These are phyloP conservation scores for Kuschelorhynchus macadamiae DNA, from an alignment of 2,888 invertebrate genomes.

Conservation along the genomic window DNA sequence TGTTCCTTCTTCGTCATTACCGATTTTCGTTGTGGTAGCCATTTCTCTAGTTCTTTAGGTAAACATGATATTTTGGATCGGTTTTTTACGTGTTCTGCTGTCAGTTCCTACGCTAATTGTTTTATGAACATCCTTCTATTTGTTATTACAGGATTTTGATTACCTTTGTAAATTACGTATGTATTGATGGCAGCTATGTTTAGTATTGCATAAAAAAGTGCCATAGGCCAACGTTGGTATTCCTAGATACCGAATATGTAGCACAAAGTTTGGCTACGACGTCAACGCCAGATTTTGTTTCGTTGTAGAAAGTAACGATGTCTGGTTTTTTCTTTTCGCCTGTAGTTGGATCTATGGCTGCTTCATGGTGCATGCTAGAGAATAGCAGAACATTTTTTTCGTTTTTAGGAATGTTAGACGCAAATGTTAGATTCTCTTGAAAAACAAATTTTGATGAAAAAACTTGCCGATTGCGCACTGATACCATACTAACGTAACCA, in stretches of 20 bases:
- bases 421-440: constrained; percentile 29
- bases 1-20: too few species aligned
- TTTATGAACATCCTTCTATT: too few species aligned
- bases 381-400: constrained; percentile 48
- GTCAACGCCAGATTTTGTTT: constrained; percentile 56
- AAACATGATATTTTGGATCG: too few species aligned
- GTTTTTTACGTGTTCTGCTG: too few species aligned
- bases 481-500: too few species aligned
- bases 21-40: too few species aligned
- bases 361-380: constrained; percentile 39
- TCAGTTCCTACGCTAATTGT: too few species aligned
- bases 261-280: constrained; percentile 57
- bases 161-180: background rate
- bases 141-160: too few species aligned
- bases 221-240: constrained; percentile 55
- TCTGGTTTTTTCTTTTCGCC: constrained; percentile 20
- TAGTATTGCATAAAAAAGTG: constrained; percentile 53
- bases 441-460: constrained; percentile 4
- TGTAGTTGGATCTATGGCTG: constrained; percentile 4
- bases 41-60: too few species aligned
- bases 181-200: constrained; percentile 52
- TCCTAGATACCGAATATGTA: constrained; percentile 55
- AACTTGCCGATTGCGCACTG: background rate
- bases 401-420: constrained; percentile 45
- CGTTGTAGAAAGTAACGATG: constrained; percentile 55